Evolutionary conservation across 2,113 vertebrate genomes (phyloP), one percentile per base, ranked within the genome.

Genomic region (Astur gentilis): DNA sequence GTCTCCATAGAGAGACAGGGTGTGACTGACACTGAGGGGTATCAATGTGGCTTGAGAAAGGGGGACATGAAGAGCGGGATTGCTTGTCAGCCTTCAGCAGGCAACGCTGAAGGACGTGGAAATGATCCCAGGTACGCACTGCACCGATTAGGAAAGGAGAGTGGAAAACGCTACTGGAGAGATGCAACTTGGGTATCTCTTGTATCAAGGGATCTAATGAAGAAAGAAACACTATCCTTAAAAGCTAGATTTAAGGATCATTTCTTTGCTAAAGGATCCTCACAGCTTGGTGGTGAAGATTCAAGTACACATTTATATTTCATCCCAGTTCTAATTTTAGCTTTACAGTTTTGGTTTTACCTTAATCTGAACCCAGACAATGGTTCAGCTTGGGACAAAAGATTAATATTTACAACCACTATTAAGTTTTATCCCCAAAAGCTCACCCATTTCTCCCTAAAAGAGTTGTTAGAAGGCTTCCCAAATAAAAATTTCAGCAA

Each of bases 41-140:
- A 66, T 27, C 34, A 44, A 10, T 31, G 54, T 44, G 49, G 34
- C 31, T 65, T 44, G 11, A 42, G 47, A 75, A 83, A 71, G 10
- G 7, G 13, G 6, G 10, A 64, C 15, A 49, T 10, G 16, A 80
- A 58, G 27, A 50, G 6, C 0, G 3, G 49, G 22, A 79, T 3
- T 79, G 27, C 13, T 65, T n/a, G 36, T 80, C 21, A 57, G 18
- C 27, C 18, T 52, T 83, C 47, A 73, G 60, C 32, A 29, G 19
- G 14, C 23, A 72, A 9, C 0, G 0, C 20, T 89, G 52, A 71
- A 83, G n/a, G 44, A 71, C 0, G 0, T 34, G 13, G 69, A 58
- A 93, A 61, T 0, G 6, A 55, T 87, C 62, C 23, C 64, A 38
- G 7, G 5, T 58, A 31, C 6, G 11, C 29, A 86, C 16, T 3